Conservation (phyloP, 1,140 invertebrate species). For the Platyscapa corneri region DNA sequence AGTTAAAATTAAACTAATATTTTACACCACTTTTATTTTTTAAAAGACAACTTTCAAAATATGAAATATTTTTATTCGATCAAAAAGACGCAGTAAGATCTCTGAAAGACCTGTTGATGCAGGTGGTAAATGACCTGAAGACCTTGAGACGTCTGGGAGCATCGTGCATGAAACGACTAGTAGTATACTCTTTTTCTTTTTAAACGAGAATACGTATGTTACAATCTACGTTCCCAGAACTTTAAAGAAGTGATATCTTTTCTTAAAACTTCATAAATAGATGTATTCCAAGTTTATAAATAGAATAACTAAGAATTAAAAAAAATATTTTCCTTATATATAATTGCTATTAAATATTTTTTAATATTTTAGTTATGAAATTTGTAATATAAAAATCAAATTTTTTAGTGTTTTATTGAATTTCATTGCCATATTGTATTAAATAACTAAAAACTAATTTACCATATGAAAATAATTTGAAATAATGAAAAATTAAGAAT, state of each 20-base stretch:
- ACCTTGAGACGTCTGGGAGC: slow-evolving; percentile 69
- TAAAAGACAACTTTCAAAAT: too few relatives aligned
- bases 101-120: slow-evolving; percentile 53
- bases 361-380: too few relatives aligned
- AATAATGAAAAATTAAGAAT: too few relatives aligned
- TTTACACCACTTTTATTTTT: too few relatives aligned
- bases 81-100: slow-evolving; percentile 1
- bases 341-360: neutral
- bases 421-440: too few relatives aligned
- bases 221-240: neutral
- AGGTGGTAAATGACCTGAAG: slow-evolving; percentile 73
- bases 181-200: slow-evolving; percentile 8
- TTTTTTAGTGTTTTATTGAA: too few relatives aligned
- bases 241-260: neutral
- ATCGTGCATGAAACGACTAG: slow-evolving; percentile 10
- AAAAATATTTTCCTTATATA: neutral
- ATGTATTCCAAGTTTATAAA: neutral
- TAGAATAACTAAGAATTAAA: neutral
- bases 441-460: too few relatives aligned
- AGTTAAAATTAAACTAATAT: too few relatives aligned
- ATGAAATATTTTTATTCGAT: neutral
- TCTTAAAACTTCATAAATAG: neutral
- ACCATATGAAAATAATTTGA: neutral
- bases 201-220: neutral
- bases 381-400: too few relatives aligned